Conservation (phyloP, 2,888 invertebrate genomes). For the Melikaiella ostensackeni region DNA sequence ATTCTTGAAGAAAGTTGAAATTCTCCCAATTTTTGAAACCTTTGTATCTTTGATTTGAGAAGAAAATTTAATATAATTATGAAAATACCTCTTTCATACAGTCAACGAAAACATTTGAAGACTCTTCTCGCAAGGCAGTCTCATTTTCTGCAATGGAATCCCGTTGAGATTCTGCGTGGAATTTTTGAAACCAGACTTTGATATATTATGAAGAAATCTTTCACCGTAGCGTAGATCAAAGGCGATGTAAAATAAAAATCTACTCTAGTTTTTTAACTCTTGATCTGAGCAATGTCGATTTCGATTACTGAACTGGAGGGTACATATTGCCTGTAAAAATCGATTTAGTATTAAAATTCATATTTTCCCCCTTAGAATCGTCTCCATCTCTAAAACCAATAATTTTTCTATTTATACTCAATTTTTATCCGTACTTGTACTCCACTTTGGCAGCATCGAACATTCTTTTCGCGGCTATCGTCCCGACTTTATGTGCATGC, state of each 20-base stretch:
- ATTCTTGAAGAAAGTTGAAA: background rate
- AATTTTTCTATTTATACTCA: background rate
- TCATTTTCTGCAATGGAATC: too few species aligned
- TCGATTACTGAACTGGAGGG: background rate
- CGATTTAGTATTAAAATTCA: background rate
- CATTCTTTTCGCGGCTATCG: conserved; percentile 89
- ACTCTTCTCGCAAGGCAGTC: too few species aligned
- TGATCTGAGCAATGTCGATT: background rate
- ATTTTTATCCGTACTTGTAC: conserved; percentile 79
- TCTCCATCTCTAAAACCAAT: background rate
- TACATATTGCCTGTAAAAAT: conserved; percentile 7
- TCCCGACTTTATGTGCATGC: conserved; percentile 83
- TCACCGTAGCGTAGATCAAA: background rate
- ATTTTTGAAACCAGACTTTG: too few species aligned
- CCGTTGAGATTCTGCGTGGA: too few species aligned
- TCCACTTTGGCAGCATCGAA: conserved; percentile 87
- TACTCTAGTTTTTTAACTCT: background rate
- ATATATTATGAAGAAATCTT: too few species aligned
- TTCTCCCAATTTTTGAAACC: background rate
- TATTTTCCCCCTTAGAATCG: background rate
- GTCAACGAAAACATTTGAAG: background rate
- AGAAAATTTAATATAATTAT: background rate
- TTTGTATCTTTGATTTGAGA: background rate
- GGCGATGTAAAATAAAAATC: background rate
- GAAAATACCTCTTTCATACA: background rate